Conservation (phyloP, 2,797 vertebrate genomes). For the Avahi laniger region DNA sequence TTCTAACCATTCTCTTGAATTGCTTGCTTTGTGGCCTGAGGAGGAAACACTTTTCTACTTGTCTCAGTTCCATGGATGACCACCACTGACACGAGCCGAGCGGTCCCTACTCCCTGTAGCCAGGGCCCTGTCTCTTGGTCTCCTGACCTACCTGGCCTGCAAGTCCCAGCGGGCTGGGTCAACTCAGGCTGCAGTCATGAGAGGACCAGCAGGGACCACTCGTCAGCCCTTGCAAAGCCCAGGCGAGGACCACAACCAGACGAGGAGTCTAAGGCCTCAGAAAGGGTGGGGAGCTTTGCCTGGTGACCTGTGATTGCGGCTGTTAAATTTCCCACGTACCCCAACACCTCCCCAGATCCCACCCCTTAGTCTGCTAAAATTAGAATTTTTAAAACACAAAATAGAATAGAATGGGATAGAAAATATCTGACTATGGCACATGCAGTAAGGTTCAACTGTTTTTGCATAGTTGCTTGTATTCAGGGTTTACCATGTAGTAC, state of each 20-base stretch:
- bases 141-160: not conserved
- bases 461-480: not conserved
- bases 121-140: not conserved
- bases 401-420: not conserved
- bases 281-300: not conserved
- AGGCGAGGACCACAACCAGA: not conserved
- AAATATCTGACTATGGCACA: not conserved
- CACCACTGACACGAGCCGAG: fast-evolving
- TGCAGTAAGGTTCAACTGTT: not conserved
- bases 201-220: fast-evolving
- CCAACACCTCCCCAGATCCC: not conserved
- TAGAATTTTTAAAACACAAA: not conserved
- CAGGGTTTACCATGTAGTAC: not conserved
- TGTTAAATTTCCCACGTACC: fast-evolving
- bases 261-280: not conserved
- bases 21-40: not conserved
- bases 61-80: not conserved
- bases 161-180: fast-evolving
- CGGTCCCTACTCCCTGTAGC: not conserved
- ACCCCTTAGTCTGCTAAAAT: fast-evolving
- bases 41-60: not conserved
- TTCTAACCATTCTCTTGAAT: not conserved
- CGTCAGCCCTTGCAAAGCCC: not conserved
- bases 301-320: not conserved
- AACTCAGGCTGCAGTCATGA: fast-evolving